Evolutionary conservation across 2,797 vertebrate species (phyloP).

Genomic region (Thripadectes ignobilis): DNA sequence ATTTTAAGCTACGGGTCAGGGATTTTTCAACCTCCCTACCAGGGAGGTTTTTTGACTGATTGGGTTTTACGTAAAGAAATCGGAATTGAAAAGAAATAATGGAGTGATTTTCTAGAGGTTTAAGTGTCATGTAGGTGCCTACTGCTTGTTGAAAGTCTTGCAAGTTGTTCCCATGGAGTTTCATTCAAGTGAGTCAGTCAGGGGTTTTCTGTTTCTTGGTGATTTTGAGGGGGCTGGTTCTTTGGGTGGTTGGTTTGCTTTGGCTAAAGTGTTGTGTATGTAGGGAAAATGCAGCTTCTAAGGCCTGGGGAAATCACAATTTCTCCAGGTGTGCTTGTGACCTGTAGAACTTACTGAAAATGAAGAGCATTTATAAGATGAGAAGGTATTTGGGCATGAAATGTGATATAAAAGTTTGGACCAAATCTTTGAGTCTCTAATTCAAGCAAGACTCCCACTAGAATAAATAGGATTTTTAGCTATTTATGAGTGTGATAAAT

Average conservation of each 20-base stretch:
- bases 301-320: neutral
- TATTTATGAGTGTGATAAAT: neutral
- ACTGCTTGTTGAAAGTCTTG: neutral
- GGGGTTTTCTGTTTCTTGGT: neutral
- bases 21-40: neutral
- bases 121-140: neutral
- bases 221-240: neutral
- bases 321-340: neutral
- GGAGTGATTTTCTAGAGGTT: neutral
- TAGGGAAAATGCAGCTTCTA: neutral
- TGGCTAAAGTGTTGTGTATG: neutral
- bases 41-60: neutral
- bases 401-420: neutral
- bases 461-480: neutral
- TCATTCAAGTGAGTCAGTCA: neutral
- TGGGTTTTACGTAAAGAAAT: neutral
- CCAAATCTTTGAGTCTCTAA: neutral
- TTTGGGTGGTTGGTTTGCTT: neutral
- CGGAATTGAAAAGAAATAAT: neutral
- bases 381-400: neutral
- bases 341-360: neutral
- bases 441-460: neutral
- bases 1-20: neutral
- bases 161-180: neutral
- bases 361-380: neutral